A percentile compares a stretch with the other conserved stretches of the same genome.
These are phyloP conservation scores for Ostrea edulis DNA, from an alignment of 1,140 invertebrate species.

Conservation along the genomic window DNA sequence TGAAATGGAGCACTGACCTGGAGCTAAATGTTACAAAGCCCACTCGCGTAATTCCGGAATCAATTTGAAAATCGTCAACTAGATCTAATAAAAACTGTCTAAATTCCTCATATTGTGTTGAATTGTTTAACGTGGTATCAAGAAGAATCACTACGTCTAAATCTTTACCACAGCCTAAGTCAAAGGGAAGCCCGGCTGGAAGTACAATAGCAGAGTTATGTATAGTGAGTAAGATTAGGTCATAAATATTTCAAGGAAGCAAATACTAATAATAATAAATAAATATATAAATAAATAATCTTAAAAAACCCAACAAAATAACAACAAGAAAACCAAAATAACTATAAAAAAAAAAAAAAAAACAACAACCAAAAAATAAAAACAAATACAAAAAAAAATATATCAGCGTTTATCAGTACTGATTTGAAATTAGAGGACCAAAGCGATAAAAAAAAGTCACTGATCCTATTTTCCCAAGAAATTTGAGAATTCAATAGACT, in stretches of 20 bases:
- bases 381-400: too few relatives aligned
- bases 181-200: neutral
- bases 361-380: too few relatives aligned
- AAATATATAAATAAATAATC: too few relatives aligned
- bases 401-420: too few relatives aligned
- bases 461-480: neutral
- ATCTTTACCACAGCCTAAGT: conserved; percentile 53
- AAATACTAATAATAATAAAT: too few relatives aligned
- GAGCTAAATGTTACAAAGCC: conserved; percentile 52
- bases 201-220: neutral
- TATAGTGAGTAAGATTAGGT: too few relatives aligned
- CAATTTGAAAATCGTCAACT: conserved; percentile 48
- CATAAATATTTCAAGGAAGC: too few relatives aligned
- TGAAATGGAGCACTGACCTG: conserved; percentile 46
- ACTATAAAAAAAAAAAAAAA: too few relatives aligned
- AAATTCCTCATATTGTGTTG: conserved; percentile 41
- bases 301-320: too few relatives aligned
- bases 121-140: conserved; percentile 54
- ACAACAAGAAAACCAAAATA: too few relatives aligned
- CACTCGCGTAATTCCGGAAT: conserved; percentile 51
- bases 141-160: conserved; percentile 62
- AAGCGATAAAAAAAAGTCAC: too few relatives aligned
- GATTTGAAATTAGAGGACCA: too few relatives aligned
- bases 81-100: conserved; percentile 47
- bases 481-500: neutral